Evolutionary conservation across 2,113 vertebrate species (phyloP), one percentile per base, ranked within the genome.

Genomic region (Zosterops lateralis): DNA sequence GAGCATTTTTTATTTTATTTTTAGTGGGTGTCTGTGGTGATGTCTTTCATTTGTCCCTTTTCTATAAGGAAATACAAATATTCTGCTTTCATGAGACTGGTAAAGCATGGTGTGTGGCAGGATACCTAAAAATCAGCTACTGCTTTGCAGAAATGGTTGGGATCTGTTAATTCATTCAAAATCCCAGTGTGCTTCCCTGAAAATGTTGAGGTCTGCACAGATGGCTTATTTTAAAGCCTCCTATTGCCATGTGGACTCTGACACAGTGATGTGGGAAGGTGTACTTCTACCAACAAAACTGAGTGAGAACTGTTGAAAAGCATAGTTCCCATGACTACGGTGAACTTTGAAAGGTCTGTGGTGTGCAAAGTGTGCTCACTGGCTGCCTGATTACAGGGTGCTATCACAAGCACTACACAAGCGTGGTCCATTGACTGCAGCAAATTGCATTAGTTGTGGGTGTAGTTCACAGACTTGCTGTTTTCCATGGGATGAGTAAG

Each of bases 401-500:
- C 57, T 57, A 6, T 68, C 45, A 56, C 45, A 79, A 78, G 56
- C 36, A 21, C 47, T 62, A 60, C 61, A 40, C 31, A 66, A 70
- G 50, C 77, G 25, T 6, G 29, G 83, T 50, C 77, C 84, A 66
- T n/a, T 92, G 66, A 79, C 77, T 92, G 19, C 42, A 83, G 71
- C 87, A 54, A 8, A 89, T 87, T 87, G 54, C 54, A 45, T 81
- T 65, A 81, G 66, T 50, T 92, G 29, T 84, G 87, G 84, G 42
- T 58, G 60, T 87, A 82, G 86, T 48, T 75, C 54, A 58, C 70
- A 79, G 64, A 51, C 58, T 85, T 82, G 77, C 77, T 91, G 80
- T 82, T 92, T 87, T 89, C 66, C 58, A 76, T 70, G 42, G 56
- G 32, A 82, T 96, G 94, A 93, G n/a, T 79, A 82, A 87, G 34